Evolutionary conservation across 2,888 invertebrate genomes (phyloP).

Genomic region (Agrochola circellaris): DNA sequence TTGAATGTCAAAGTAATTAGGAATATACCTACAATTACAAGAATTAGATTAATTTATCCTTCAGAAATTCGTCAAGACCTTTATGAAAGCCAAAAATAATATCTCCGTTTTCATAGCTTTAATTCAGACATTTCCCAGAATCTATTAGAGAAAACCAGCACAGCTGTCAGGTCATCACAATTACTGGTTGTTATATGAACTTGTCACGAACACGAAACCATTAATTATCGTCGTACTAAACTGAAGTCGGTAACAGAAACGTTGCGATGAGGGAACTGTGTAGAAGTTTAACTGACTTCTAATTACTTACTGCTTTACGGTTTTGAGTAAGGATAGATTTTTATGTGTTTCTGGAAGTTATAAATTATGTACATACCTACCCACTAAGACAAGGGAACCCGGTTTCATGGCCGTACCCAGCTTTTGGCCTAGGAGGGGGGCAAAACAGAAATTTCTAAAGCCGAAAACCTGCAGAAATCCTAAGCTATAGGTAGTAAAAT

Average conservation of each 20-base stretch:
- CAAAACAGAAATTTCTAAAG: no score
- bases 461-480: no score
- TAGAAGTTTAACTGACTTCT: slow-evolving; percentile 9
- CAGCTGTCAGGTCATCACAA: slow-evolving; percentile 27
- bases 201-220: slow-evolving; percentile 50
- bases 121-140: slow-evolving; percentile 6
- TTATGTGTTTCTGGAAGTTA: neutral
- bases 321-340: neutral
- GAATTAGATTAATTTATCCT: no score
- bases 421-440: no score
- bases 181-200: slow-evolving; percentile 24
- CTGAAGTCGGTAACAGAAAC: neutral
- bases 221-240: slow-evolving; percentile 36
- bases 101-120: neutral
- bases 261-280: neutral
- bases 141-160: slow-evolving; percentile 20
- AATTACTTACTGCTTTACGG: neutral
- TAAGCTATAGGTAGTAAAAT: no score
- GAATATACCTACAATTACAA: no score
- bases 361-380: neutral
- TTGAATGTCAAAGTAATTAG: no score
- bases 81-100: neutral
- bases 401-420: no score
- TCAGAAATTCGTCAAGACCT: no score
- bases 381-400: no score